Evolutionary conservation across 2,113 vertebrate species (phyloP).

Genomic region (Alectura lathami): DNA sequence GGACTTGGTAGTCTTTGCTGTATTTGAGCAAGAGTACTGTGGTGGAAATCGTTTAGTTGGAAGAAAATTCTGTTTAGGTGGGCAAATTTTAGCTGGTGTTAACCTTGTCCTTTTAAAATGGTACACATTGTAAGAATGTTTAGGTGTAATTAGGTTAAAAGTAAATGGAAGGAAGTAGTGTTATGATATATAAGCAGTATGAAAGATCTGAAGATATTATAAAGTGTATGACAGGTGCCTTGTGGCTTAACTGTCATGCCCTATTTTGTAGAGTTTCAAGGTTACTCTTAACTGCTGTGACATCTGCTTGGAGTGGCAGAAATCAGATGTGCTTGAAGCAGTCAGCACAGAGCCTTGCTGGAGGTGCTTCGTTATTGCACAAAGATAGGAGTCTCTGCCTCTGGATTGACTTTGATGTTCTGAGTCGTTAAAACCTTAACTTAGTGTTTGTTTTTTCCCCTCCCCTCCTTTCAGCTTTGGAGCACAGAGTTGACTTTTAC

Average conservation of each 20-base stretch:
- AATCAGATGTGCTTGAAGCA: neutral
- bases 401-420: no score
- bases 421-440: neutral
- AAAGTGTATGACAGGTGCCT: neutral
- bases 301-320: neutral
- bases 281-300: neutral
- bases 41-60: neutral
- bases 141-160: neutral
- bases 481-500: neutral
- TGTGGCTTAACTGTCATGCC: conserved; percentile 61
- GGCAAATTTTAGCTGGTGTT: neutral
- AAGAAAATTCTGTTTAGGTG: neutral
- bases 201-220: neutral
- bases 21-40: neutral
- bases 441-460: neutral
- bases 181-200: neutral
- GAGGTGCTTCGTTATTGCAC: neutral
- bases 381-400: no score
- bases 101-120: neutral
- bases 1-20: neutral
- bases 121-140: fast-evolving
- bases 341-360: neutral
- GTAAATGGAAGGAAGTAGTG: neutral
- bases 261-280: conserved; percentile 19
- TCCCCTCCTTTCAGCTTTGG: neutral